Evolutionary conservation across 2,888 invertebrate genomes (phyloP).

Genomic region (Pristionchus maxplancki): DNA sequence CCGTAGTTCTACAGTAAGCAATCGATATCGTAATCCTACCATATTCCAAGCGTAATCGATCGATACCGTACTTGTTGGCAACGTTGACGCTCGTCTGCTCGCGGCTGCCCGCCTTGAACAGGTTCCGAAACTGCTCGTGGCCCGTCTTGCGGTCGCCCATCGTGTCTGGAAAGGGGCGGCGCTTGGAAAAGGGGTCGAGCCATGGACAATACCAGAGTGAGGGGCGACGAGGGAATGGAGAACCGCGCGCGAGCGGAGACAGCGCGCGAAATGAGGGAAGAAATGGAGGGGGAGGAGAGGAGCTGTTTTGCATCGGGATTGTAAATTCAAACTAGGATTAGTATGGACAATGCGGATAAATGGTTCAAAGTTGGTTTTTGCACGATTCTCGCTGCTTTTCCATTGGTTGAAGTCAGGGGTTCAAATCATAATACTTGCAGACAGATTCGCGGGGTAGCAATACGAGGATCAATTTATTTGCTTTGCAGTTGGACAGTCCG

Average conservation of each 20-base stretch:
- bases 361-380: too few species aligned
- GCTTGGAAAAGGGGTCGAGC: not conserved
- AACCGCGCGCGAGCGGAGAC: slow-evolving; percentile 5
- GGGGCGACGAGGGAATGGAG: not conserved
- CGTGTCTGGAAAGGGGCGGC: not conserved
- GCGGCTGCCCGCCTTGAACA: not conserved
- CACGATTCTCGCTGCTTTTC: not conserved
- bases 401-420: too few species aligned
- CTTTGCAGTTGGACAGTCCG: slow-evolving; percentile 33
- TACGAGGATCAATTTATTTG: too few species aligned
- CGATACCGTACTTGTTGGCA: not conserved
- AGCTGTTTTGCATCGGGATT: too few species aligned
- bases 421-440: too few species aligned
- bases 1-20: not conserved
- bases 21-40: not conserved
- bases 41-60: not conserved
- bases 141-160: not conserved
- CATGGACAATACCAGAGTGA: not conserved
- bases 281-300: not conserved
- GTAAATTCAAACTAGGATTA: too few species aligned
- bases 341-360: too few species aligned
- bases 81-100: not conserved
- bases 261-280: not conserved
- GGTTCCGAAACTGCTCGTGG: slow-evolving; percentile 11
- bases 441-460: too few species aligned